Percentiles rank a stretch among this genome's conserved stretches.
Evolutionary conservation across 1,140 invertebrate genomes (phyloP).

Genomic region (Babylonia areolata): DNA sequence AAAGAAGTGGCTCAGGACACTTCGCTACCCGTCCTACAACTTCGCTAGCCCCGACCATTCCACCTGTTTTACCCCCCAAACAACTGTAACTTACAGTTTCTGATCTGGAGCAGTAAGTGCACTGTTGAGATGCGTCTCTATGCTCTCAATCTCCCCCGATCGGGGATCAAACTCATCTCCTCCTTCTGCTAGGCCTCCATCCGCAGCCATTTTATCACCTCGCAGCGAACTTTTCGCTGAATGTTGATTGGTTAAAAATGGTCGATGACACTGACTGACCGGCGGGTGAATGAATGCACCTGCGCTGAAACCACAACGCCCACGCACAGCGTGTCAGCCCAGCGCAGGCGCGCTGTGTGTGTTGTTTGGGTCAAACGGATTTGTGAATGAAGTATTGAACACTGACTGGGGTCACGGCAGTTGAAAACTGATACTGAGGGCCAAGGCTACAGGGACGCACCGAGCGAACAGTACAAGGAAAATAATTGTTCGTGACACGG

Average conservation of each 20-base stretch:
- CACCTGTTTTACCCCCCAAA: neutral
- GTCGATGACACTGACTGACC: constrained; percentile 40
- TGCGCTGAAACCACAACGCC: constrained; percentile 32
- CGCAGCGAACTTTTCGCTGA: constrained; percentile 34
- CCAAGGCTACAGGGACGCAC: neutral
- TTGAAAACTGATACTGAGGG: neutral
- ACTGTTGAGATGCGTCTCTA: constrained; percentile 49
- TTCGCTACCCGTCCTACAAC: constrained; percentile 13
- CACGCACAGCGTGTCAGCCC: constrained; percentile 22
- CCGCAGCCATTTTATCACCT: constrained; percentile 50
- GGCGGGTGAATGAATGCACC: constrained; percentile 38
- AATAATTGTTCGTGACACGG: too few species aligned
- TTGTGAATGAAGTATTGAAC: constrained; percentile 23
- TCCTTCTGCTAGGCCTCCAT: constrained; percentile 44
- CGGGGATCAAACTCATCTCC: constrained; percentile 53
- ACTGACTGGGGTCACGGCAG: neutral
- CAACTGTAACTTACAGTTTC: constrained; percentile 45
- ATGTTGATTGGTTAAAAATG: constrained; percentile 49
- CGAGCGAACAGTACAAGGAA: neutral
- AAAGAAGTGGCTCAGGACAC: constrained; percentile 20
- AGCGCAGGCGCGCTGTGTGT: constrained; percentile 25
- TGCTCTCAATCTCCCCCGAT: constrained; percentile 48
- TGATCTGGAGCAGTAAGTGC: constrained; percentile 50
- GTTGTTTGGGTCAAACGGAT: neutral
- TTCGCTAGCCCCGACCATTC: neutral